Evolutionary conservation across 2,113 vertebrate genomes (phyloP).

Genomic region (Cololabis saira): DNA sequence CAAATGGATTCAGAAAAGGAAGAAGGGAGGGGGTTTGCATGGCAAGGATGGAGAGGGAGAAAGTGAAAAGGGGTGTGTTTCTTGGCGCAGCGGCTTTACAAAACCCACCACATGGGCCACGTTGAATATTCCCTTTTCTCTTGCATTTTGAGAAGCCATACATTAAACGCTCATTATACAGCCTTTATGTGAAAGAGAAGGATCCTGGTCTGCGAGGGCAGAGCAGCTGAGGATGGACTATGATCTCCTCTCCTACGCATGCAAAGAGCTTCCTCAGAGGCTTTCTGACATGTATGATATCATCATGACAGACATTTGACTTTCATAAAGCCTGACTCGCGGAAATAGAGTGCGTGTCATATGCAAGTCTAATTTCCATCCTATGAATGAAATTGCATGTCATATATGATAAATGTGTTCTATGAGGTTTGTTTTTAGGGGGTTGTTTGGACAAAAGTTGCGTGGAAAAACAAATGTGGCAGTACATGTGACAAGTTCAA

Average conservation of each 20-base stretch:
- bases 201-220: constrained; percentile 53
- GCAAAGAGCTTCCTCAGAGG: constrained; percentile 71
- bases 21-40: constrained; percentile 38
- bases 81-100: constrained; percentile 74
- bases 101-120: constrained; percentile 81
- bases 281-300: constrained; percentile 68
- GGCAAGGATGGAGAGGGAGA: constrained; percentile 63
- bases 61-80: constrained; percentile 74
- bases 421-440: background rate
- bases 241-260: constrained; percentile 80
- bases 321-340: constrained; percentile 60
- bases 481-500: too few species aligned
- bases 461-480: too few species aligned
- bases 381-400: constrained; percentile 18
- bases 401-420: constrained; percentile 47
- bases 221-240: constrained; percentile 54
- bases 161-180: constrained; percentile 84
- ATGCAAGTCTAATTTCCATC: constrained; percentile 38
- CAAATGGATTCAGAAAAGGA: constrained; percentile 82
- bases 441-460: background rate
- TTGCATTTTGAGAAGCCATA: constrained; percentile 78
- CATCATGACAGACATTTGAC: constrained; percentile 71
- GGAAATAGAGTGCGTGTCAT: constrained; percentile 52
- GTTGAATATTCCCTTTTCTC: constrained; percentile 77
- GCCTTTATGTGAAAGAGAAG: constrained; percentile 66